Percentiles rank a stretch among this genome's conserved stretches.
Conservation (phyloP, 2,113 vertebrate species). For the Bostrychus sinensis region DNA sequence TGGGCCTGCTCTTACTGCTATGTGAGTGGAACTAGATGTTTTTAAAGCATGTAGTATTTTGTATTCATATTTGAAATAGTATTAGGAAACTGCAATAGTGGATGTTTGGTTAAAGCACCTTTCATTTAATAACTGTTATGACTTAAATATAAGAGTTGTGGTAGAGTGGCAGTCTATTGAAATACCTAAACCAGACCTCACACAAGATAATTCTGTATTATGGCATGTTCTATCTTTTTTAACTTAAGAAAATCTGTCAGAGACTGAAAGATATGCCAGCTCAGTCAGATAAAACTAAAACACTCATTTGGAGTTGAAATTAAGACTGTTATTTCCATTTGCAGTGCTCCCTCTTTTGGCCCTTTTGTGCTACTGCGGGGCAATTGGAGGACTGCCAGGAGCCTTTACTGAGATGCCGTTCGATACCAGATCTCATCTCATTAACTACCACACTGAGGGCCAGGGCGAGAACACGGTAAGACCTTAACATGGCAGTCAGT, state of each 20-base stretch:
- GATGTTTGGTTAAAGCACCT: no score
- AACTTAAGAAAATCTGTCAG: neutral
- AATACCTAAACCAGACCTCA: no score
- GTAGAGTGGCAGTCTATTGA: no score
- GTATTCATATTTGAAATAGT: no score
- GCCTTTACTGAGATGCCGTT: slow-evolving; percentile 68
- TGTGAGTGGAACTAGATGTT: slow-evolving; percentile 75
- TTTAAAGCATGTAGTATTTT: neutral
- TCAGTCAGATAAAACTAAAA: neutral
- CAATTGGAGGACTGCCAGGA: slow-evolving; percentile 51
- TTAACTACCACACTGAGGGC: slow-evolving; percentile 86
- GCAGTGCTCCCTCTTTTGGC: slow-evolving; percentile 85
- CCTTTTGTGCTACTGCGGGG: slow-evolving; percentile 76
- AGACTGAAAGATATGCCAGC: neutral
- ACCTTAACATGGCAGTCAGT: neutral
- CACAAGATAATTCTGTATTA: no score
- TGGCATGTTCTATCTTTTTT: neutral
- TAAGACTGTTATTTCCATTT: slow-evolving; percentile 2
- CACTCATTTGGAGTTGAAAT: no score
- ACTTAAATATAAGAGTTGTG: no score
- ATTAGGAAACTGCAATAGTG: no score
- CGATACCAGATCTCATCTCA: slow-evolving; percentile 85
- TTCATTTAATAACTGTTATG: no score
- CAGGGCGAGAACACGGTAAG: slow-evolving; percentile 87
- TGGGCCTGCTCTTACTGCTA: slow-evolving; percentile 83